phyloP scores from a whole-genome alignment of 2,113 vertebrate genomes.

The Hippopotamus amphibius region DNA sequence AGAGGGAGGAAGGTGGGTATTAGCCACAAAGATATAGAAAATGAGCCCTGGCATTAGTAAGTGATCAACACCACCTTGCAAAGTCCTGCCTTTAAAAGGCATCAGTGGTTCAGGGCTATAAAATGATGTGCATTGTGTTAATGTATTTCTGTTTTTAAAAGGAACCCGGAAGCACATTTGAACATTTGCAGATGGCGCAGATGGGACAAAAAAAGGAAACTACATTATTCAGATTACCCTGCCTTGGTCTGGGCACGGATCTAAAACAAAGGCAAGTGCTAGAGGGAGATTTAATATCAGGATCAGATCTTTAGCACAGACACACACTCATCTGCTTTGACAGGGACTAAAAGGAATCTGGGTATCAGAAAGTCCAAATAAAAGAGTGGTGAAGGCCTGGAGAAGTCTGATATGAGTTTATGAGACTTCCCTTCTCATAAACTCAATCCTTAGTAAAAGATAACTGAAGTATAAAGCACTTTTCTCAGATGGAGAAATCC shows the following conservation, averaged over 20 bases:
- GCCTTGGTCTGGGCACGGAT: neutral
- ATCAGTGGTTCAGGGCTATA: neutral
- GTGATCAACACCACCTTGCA: neutral
- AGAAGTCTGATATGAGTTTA: neutral
- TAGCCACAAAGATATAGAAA: neutral
- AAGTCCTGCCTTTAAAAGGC: conserved; percentile 45
- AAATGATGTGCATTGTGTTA: conserved; percentile 45
- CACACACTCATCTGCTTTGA: neutral
- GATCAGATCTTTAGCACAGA: neutral
- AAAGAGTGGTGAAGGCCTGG: neutral
- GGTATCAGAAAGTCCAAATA: neutral
- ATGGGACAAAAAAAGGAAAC: conserved; percentile 58
- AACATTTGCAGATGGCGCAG: conserved; percentile 65
- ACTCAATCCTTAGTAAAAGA: neutral
- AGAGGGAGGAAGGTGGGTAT: neutral
- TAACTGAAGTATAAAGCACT: neutral
- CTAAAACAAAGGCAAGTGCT: conserved; percentile 34
- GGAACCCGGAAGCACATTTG: conserved; percentile 52
- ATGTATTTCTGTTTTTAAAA: conserved; percentile 49
- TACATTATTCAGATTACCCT: conserved; percentile 42
- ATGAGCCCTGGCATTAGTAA: neutral
- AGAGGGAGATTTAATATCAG: neutral
- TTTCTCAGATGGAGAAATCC: neutral
- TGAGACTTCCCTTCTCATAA: neutral
- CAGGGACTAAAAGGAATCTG: neutral